Conservation (phyloP, 2,797 vertebrate genomes). For the Pagetopsis macropterus region DNA sequence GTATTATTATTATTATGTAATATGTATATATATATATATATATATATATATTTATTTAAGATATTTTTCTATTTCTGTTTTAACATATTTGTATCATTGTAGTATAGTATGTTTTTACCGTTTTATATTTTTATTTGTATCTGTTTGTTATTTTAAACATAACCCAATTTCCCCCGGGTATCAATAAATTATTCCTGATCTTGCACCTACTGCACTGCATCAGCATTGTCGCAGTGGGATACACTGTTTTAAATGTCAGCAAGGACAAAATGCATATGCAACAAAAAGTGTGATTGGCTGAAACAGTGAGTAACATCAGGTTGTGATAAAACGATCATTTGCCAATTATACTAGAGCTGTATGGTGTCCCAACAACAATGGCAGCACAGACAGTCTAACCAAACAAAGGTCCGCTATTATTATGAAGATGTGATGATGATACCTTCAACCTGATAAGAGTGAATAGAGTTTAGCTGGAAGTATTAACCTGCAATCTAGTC, state of each 20-base stretch:
- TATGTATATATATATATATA: too few species aligned
- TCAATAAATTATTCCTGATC: neutral
- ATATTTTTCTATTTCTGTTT: too few species aligned
- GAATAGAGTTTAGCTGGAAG: neutral
- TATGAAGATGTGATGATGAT: neutral
- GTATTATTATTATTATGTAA: too few species aligned
- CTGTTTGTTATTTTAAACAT: too few species aligned
- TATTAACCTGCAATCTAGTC: neutral
- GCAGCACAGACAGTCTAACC: neutral
- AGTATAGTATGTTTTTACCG: too few species aligned
- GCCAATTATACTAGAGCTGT: neutral
- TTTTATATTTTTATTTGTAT: too few species aligned
- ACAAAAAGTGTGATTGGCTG: neutral
- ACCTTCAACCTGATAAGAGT: neutral
- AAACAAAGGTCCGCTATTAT: neutral
- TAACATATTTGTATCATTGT: too few species aligned
- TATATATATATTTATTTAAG: too few species aligned
- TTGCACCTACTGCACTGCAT: neutral
- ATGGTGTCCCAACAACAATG: neutral
- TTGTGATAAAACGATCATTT: neutral
- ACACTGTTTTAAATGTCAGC: neutral
- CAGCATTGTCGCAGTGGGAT: neutral
- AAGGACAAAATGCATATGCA: neutral
- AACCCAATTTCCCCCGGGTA: too few species aligned
- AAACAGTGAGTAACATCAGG: neutral